A percentile compares a stretch with the other conserved stretches of the same genome.
Conservation (phyloP, 2,113 vertebrate genomes). For the Nibea coibor region DNA sequence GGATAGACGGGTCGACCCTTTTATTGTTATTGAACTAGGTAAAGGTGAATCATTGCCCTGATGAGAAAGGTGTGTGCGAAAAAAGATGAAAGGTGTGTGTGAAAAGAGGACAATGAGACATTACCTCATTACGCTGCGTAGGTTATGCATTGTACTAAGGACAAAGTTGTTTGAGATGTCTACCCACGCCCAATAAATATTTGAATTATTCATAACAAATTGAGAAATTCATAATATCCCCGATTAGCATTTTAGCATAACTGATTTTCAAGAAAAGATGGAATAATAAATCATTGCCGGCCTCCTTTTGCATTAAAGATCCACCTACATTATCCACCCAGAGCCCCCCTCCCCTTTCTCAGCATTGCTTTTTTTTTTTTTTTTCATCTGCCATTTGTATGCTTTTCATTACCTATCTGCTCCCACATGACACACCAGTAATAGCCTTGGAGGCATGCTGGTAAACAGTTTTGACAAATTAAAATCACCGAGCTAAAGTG, state of each 20-base stretch:
- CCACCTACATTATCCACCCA: constrained; percentile 62
- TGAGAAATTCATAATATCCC: constrained; percentile 79
- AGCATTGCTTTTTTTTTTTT: constrained; percentile 69
- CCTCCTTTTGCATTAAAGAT: constrained; percentile 70
- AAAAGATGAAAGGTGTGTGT: background rate
- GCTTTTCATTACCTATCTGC: constrained; percentile 84
- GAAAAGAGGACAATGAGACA: constrained; percentile 41
- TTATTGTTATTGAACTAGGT: constrained; percentile 46
- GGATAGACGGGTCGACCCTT: constrained; percentile 30
- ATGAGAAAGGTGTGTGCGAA: constrained; percentile 22
- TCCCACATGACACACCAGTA: constrained; percentile 82
- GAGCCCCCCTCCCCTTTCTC: constrained; percentile 40
- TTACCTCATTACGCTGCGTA: constrained; percentile 55
- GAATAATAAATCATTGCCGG: constrained; percentile 82
- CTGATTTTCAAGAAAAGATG: constrained; percentile 83
- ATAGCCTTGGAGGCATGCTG: constrained; percentile 84
- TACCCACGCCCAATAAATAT: constrained; percentile 75
- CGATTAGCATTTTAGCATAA: constrained; percentile 83
- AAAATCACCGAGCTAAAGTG: constrained; percentile 82
- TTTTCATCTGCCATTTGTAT: constrained; percentile 80
- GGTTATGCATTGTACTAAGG: constrained; percentile 64
- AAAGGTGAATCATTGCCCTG: constrained; percentile 44
- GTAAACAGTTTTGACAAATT: constrained; percentile 89
- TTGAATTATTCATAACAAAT: constrained; percentile 84
- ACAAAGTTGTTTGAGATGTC: constrained; percentile 70